Conservation (phyloP, 2,888 invertebrate species). For the Cantharis rufa region DNA sequence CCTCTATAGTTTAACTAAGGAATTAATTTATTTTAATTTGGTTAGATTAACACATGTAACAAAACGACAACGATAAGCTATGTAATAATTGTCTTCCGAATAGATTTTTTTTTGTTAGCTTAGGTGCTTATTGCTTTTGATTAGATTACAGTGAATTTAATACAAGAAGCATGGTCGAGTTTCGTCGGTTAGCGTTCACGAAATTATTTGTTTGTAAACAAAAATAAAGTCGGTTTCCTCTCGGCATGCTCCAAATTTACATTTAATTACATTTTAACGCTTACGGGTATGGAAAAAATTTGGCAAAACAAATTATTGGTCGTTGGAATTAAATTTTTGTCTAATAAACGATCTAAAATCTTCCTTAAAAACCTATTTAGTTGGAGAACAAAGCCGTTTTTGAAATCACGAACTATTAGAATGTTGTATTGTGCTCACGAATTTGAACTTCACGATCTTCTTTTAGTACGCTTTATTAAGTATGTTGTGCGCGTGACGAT, state of each 20-base stretch:
- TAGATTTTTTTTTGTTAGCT: background rate
- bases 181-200: background rate
- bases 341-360: background rate
- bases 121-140: constrained; percentile 11
- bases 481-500: background rate
- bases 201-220: background rate
- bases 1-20: background rate
- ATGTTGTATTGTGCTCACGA: constrained; percentile 11
- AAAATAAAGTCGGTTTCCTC: background rate
- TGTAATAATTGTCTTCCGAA: background rate
- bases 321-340: background rate
- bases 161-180: background rate
- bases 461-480: background rate
- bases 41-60: background rate
- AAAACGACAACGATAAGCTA: background rate
- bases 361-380: background rate
- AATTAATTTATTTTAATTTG: too few species aligned
- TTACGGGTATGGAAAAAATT: background rate
- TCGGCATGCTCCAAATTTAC: background rate
- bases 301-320: background rate
- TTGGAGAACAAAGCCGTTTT: constrained; percentile 1
- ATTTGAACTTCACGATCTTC: constrained; percentile 6
- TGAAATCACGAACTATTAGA: constrained; percentile 8
- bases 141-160: constrained; percentile 13
- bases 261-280: background rate